Percentiles rank a stretch among this genome's conserved stretches.
Evolutionary conservation across 2,797 vertebrate genomes (phyloP).

Genomic region (Halcyon badia): DNA sequence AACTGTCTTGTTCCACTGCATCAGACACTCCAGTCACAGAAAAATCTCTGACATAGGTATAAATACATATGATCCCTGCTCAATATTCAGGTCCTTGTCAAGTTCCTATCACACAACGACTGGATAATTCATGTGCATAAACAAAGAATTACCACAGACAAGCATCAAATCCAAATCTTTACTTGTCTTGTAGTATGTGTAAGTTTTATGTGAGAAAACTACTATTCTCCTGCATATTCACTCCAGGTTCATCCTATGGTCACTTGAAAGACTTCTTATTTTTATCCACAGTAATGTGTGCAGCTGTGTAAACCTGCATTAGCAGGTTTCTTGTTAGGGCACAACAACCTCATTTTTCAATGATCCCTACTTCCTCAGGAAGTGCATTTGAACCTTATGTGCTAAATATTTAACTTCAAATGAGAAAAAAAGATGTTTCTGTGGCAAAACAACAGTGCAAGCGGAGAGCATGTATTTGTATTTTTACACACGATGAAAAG

Average conservation of each 20-base stretch:
- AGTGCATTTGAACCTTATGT: background rate
- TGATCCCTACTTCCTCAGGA: conserved; percentile 12
- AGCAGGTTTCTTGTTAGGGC: background rate
- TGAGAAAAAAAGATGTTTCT: conserved; percentile 1
- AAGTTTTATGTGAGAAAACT: background rate
- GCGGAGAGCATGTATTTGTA: background rate
- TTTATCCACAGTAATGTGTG: background rate
- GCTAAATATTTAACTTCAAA: background rate
- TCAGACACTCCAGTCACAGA: background rate
- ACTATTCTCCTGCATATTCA: background rate
- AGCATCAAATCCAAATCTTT: background rate
- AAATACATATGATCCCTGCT: background rate
- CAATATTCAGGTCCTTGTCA: background rate
- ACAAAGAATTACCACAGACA: background rate
- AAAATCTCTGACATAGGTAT: background rate
- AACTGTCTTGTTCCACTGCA: background rate
- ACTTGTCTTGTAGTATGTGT: background rate
- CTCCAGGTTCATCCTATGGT: background rate
- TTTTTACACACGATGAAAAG: background rate
- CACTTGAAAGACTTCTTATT: background rate
- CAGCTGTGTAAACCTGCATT: conserved; percentile 1
- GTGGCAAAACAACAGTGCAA: background rate
- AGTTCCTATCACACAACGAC: background rate
- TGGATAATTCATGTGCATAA: background rate
- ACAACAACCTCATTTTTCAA: background rate